These are phyloP conservation scores for Nesometra sesokonis DNA, from an alignment of 35 echinoderm and acorn worm genomes.

Conservation along the genomic window DNA sequence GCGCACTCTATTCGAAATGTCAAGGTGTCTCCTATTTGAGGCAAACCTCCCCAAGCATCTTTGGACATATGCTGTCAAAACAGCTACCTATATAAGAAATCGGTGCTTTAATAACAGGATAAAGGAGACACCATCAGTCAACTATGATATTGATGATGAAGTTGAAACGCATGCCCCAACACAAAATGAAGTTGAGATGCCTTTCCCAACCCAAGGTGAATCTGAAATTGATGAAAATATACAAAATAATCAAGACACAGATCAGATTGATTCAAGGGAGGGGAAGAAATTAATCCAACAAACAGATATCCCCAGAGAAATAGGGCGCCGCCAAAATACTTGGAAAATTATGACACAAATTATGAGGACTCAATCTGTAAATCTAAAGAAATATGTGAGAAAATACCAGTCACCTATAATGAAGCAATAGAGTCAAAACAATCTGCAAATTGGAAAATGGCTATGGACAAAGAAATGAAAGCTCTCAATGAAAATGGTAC, in stretches of 20 bases:
- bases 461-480: conserved; percentile 36
- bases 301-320: conserved; percentile 10
- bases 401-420: conserved; percentile 7
- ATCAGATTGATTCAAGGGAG: background rate
- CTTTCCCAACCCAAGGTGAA: too few relatives aligned
- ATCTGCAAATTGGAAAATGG: conserved; percentile 11
- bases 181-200: too few relatives aligned
- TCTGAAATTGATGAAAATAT: background rate
- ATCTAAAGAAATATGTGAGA: background rate
- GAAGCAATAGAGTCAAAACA: conserved; percentile 13
- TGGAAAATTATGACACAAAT: conserved; percentile 3
- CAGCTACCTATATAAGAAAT: conserved; percentile 11
- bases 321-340: conserved; percentile 2
- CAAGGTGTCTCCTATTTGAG: conserved; percentile 6
- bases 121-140: background rate
- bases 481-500: conserved; percentile 28
- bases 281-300: background rate
- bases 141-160: background rate
- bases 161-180: too few relatives aligned
- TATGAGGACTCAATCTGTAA: background rate
- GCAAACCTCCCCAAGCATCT: background rate
- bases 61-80: conserved; percentile 12
- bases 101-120: background rate
- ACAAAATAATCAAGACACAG: background rate
- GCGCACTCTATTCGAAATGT: conserved; percentile 5